These are phyloP conservation scores for Julus scanicus DNA, from an alignment of 2,888 invertebrate genomes.

Conservation along the genomic window DNA sequence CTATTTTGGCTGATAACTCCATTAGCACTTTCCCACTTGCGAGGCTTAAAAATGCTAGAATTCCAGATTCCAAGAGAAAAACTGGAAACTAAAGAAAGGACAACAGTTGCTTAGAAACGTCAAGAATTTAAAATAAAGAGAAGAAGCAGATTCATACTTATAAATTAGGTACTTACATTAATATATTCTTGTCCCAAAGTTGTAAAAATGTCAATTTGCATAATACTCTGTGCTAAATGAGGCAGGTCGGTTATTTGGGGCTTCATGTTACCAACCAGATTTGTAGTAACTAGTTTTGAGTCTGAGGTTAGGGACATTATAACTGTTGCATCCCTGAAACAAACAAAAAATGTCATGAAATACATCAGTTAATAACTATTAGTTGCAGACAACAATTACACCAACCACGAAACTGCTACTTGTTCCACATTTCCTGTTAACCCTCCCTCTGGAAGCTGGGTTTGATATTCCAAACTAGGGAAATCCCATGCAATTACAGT, in stretches of 20 bases:
- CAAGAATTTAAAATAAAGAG: neutral
- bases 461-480: conserved; percentile 49
- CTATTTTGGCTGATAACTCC: neutral
- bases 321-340: neutral
- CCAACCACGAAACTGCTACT: neutral
- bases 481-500: conserved; percentile 41
- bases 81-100: neutral
- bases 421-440: conserved; percentile 2
- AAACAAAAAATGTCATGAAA: neutral
- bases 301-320: neutral
- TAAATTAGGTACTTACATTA: neutral
- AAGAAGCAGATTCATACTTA: too few relatives aligned
- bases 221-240: neutral
- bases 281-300: neutral
- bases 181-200: neutral
- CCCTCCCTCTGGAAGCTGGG: neutral
- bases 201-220: neutral
- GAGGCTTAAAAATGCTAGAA: neutral
- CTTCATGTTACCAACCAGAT: neutral
- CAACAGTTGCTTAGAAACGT: neutral
- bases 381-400: neutral
- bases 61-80: neutral
- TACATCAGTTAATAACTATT: neutral
- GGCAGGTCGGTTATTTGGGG: neutral
- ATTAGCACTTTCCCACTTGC: neutral